Evolutionary conservation across 2,888 invertebrate genomes (phyloP), one percentile per base, ranked within the genome.

Genomic region (Xestia sexstrigata): DNA sequence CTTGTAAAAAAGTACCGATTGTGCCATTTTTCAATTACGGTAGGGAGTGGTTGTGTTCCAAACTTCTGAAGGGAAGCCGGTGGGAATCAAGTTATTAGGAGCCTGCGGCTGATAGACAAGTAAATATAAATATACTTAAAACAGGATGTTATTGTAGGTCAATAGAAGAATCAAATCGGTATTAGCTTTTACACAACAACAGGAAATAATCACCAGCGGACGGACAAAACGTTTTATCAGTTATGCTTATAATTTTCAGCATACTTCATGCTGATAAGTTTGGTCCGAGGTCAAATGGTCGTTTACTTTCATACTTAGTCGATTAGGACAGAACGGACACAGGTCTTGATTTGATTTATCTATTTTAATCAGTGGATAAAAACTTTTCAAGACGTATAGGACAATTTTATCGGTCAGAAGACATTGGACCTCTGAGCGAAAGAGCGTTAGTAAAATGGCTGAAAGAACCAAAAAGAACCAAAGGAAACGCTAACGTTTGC

Each of bases 141-240:
- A 39, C 74, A 67, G 82, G 74, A 83, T 81, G 72, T 81, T 78
- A 83, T 76, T 74, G 70, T 75, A 70, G 65, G 63, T 65, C 67
- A 76, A 82, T 84, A 76, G 72, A 81, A 79, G 55, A 71, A 71
- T 84, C 70, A 74, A 76, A 52, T 75, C 23, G 72, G 65, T 65
- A 67, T 77, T 73, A 76, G 70, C 42, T 79, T 71, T 85, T 72
- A 82, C 66, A 79, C 74, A 82, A 82, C 39, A 84, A 65, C 79
- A 79, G 77, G 78, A 74, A 85, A 74, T 67, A 73, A 73, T 69
- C 45, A 42, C 35, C n/a, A 77, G 39, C 45, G 67, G 35, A 30
- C 58, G 45, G 63, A 83, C 74, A 81, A 76, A 73, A 62, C 52
- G 47, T 70, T 70, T 80, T 83, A 86, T 83, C 86, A 74, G 55